Evolutionary conservation across 2,888 invertebrate genomes (phyloP).

Genomic region (Drosophila borborema): DNA sequence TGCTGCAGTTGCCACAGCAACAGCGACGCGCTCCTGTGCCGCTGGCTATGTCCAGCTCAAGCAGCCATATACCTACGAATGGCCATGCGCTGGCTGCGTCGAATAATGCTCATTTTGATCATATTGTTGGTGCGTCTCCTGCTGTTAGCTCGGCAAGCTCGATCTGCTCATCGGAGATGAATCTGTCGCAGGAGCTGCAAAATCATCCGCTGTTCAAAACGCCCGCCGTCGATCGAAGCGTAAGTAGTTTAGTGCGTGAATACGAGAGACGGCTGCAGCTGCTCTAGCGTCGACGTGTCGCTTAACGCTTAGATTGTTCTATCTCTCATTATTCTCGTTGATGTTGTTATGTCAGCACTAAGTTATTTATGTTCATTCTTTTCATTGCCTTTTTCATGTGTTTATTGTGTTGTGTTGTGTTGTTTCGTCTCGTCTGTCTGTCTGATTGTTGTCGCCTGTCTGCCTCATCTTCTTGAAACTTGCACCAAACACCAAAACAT

Average conservation of each 20-base stretch:
- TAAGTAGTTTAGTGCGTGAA: constrained; percentile 85
- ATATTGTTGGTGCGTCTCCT: constrained; percentile 83
- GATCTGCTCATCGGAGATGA: constrained; percentile 85
- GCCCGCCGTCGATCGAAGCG: constrained; percentile 88
- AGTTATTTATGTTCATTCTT: constrained; percentile 57
- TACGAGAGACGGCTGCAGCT: constrained; percentile 65
- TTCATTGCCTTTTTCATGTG: constrained; percentile 60
- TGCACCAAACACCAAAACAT: constrained; percentile 58
- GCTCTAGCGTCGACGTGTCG: constrained; percentile 26
- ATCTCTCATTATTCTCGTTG: constrained; percentile 29
- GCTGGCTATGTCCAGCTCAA: constrained; percentile 83
- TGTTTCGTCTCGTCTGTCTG: constrained; percentile 26
- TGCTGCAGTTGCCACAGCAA: constrained; percentile 40
- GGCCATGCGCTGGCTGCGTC: constrained; percentile 75
- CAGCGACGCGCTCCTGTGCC: constrained; percentile 66
- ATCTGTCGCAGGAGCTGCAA: constrained; percentile 87
- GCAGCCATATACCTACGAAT: constrained; percentile 83
- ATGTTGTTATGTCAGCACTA: constrained; percentile 13
- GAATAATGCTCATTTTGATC: constrained; percentile 73
- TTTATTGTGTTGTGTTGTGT: constrained; percentile 35
- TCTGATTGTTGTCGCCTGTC: constrained; percentile 37
- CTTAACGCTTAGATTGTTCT: constrained; percentile 19
- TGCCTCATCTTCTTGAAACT: constrained; percentile 46
- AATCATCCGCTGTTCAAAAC: constrained; percentile 86
- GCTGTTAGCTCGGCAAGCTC: constrained; percentile 85